Evolutionary conservation across 2,888 invertebrate species (phyloP), one percentile per base, ranked within the genome.

Genomic region (Xylophagus ater): DNA sequence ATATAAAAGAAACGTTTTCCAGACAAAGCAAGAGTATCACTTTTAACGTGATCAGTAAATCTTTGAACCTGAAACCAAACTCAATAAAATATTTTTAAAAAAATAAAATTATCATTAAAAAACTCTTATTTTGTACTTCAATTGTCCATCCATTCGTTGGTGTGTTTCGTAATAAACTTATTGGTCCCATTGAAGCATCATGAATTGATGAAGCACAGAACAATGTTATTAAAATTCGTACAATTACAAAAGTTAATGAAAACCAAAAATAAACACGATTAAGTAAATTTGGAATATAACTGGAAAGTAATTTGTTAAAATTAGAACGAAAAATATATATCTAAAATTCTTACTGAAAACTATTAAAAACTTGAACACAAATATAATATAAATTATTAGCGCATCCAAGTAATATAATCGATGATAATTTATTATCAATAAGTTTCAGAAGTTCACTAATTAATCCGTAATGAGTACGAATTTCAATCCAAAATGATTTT

Each of bases 301-400:
- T 62, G 34, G 2, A 42, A 36, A 39, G 7, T 14, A 37, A 17
- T 6, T 13, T 2, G 17, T 14, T 19, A 8, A 15, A 20, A 24
- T 17, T 18, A 19, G 21, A 10, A 24, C 20, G 18, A 14, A 8
- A 32, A n/a, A 32, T 13, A 28, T 37, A 13, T 6, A 21, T 20
- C 10, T 5, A n/a, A 25, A 23, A 19, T 21, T 12, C 50, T 53
- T 45, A 63, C 63, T 52, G 53, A 36, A 63, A 60, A 42, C 56
- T 56, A 50, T 77, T 69, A 52, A 78, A 81, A 7, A 82, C 66
- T 51, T 82, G 81, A 35, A 81, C 68, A 46, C 81, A 81, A 44
- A 82, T 77, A 54, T 81, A 82, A 57, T 77, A 82, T 37, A 81
- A 68, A 55, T 83, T 81, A 49, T 75, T 79, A 14, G 73, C 62